Evolutionary conservation across 2,797 vertebrate species (phyloP), one percentile per base, ranked within the genome.

Genomic region (Hylomyscus alleni): DNA sequence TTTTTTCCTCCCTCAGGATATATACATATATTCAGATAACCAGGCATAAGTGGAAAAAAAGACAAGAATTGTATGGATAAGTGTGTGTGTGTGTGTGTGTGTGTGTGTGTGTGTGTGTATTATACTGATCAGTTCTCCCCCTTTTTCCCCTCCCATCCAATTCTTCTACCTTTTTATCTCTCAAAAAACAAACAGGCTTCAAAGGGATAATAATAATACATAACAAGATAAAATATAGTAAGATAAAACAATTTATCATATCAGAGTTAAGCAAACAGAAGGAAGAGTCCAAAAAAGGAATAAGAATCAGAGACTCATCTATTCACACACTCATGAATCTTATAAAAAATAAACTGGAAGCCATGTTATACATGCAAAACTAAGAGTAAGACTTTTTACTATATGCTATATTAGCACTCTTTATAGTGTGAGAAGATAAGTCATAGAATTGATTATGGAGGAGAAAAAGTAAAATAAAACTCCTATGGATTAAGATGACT

Each of bases 401-500:
- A 2, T 34, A 56, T 12, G 6, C 12, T 60, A 1, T 86, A 13
- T 85, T 89, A 81, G 37, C 65, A 56, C 14, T 72, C 24, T 20
- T 37, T 62, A 29, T 20, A 47, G 31, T 88, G 56, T 84, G 56
- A 76, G 37, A 76, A 44, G 17, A 47, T n/a, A 37, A 37, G 47
- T 88, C 29, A 77, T 83, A 83, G 10, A 17, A 87, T 10, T 67
- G 56, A 6, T 37, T 91, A 17, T 26, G 0, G 52, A 52, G 4
- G 50, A n/a, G 14, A 56, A 65, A 69, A 50, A 56, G 19, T 56
- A 17, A 77, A 93, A 76, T 80, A n/a, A 17, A 84, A 2, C 69
- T 29, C 77, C 89, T 77, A 90, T 56, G 69, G 26, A 90, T 37
- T 87, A 75, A 92, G 37, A 65, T 78, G 34, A 87, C 73, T 75